Percentiles rank a stretch among this genome's conserved stretches.
phyloP scores from a whole-genome alignment of 1,140 invertebrate species.

The Matsumurasca onukii region DNA sequence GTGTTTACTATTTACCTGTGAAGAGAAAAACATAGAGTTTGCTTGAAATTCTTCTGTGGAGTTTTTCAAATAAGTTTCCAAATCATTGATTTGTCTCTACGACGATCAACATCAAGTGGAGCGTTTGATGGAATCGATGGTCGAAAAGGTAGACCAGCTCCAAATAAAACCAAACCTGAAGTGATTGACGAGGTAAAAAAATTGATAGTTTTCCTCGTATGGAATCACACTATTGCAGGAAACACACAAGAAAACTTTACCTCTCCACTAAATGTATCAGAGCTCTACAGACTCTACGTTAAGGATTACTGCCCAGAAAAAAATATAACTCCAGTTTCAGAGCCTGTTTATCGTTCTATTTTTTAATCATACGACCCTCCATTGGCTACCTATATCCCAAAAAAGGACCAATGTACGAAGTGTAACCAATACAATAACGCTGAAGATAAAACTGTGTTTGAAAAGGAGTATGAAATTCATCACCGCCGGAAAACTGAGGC shows the following conservation, averaged over 20 bases:
- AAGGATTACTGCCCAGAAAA: constrained; percentile 8
- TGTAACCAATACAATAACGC: constrained; percentile 26
- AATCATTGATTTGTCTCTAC: constrained; percentile 20
- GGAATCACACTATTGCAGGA: constrained; percentile 25
- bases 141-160: no score
- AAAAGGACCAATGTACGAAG: constrained; percentile 29
- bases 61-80: no score
- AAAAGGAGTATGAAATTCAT: constrained; percentile 21
- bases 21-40: constrained; percentile 19
- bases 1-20: no score
- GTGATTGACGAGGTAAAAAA: no score
- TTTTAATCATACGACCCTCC: constrained; percentile 28
- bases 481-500: constrained; percentile 12
- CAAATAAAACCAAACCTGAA: no score
- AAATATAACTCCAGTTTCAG: constrained; percentile 17
- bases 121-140: no score
- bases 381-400: constrained; percentile 17
- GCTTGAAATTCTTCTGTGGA: constrained; percentile 25
- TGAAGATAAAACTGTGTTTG: constrained; percentile 16
- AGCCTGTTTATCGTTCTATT: constrained; percentile 22
- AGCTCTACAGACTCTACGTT: constrained; percentile 6
- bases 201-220: no score
- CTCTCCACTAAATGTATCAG: constrained; percentile 25
- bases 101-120: constrained; percentile 23
- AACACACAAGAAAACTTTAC: constrained; percentile 23